These are phyloP conservation scores for Coboldia fuscipes DNA, from an alignment of 1,140 invertebrate species.

Conservation along the genomic window DNA sequence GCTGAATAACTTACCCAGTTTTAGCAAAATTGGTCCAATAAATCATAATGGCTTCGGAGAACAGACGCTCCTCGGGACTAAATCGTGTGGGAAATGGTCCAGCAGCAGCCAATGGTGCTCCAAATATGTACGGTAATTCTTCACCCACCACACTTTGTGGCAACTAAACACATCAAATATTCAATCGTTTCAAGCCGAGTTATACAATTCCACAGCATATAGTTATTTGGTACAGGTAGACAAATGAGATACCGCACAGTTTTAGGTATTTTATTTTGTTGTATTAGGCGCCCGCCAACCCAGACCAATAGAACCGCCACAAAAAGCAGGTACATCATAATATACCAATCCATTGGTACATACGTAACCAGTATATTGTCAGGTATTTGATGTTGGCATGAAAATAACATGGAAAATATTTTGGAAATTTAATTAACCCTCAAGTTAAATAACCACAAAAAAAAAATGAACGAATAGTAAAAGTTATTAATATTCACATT, in stretches of 20 bases:
- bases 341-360: no score
- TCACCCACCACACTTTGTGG: slow-evolving; percentile 58
- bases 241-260: neutral
- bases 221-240: neutral
- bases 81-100: slow-evolving; percentile 54
- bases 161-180: no score
- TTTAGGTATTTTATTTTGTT: neutral
- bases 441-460: neutral
- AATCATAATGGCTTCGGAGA: slow-evolving; percentile 66
- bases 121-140: slow-evolving; percentile 79
- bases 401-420: neutral
- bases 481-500: slow-evolving; percentile 27
- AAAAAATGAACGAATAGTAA: neutral
- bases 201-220: no score
- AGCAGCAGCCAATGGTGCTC: slow-evolving; percentile 57
- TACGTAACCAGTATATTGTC: no score
- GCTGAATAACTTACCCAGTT: slow-evolving; percentile 39
- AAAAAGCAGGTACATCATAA: no score
- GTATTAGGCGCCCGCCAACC: no score
- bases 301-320: no score
- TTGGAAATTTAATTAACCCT: neutral
- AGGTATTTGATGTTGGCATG: neutral
- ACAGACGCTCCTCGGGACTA: slow-evolving; percentile 46
- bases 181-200: no score
- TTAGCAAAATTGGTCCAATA: slow-evolving; percentile 79